These are phyloP conservation scores for Cephus rjabovi DNA, from an alignment of 2,888 invertebrate species.

Conservation along the genomic window DNA sequence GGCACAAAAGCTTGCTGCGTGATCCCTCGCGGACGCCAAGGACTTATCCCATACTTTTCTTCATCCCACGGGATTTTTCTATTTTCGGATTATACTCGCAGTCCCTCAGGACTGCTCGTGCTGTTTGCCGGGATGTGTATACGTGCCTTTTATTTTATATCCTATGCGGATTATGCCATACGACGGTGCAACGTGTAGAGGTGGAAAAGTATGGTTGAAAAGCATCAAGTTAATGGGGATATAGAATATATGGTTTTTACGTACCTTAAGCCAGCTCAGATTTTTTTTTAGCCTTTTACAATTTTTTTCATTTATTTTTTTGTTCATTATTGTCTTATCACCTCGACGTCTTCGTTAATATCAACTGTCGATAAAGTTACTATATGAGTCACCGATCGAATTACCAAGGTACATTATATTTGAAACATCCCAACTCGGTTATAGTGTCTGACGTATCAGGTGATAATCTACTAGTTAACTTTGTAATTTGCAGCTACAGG, in stretches of 20 bases:
- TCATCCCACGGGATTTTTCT: conserved; percentile 29
- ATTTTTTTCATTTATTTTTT: neutral
- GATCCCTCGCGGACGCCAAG: conserved; percentile 25
- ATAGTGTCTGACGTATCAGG: neutral
- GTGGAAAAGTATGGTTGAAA: conserved; percentile 1
- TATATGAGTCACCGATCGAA: neutral
- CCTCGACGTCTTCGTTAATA: neutral
- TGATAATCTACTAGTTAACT: neutral
- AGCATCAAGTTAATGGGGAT: conserved; percentile 16
- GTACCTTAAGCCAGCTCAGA: neutral
- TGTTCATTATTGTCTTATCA: neutral
- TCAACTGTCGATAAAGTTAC: neutral
- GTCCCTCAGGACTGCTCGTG: neutral
- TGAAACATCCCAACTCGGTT: neutral
- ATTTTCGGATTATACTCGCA: conserved; percentile 31
- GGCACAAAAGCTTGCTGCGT: conserved; percentile 3
- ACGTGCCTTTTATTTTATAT: conserved; percentile 18
- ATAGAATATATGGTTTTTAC: neutral
- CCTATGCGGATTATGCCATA: conserved; percentile 11
- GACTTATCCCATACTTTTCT: conserved; percentile 24
- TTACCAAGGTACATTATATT: neutral
- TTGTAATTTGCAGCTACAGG: neutral
- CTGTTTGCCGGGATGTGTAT: neutral
- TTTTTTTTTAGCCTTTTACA: neutral
- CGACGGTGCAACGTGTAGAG: neutral